Conservation (phyloP, 2,888 invertebrate genomes). For the Pammene fasciana region DNA sequence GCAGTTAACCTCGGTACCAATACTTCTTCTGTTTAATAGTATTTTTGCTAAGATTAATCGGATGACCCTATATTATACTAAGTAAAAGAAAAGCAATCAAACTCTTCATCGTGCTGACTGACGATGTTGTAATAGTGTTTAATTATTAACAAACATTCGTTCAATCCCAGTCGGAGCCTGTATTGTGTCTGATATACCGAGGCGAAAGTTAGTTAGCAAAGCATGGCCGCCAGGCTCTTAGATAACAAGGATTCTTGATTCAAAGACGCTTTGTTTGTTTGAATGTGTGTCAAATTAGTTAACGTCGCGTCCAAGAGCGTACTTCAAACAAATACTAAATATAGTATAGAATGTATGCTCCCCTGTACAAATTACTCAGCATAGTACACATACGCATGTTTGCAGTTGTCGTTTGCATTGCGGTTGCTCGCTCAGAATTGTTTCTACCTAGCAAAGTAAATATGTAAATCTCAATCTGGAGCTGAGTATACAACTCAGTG, state of each 20-base stretch:
- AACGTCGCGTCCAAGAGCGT: conserved; percentile 51
- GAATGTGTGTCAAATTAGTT: conserved; percentile 70
- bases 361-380: conserved; percentile 20
- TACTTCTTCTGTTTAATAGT: too few relatives aligned
- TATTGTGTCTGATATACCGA: conserved; percentile 14
- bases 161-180: conserved; percentile 18
- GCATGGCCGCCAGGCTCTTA: conserved; percentile 45
- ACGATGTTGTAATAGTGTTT: neutral
- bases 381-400: conserved; percentile 21
- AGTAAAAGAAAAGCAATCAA: neutral
- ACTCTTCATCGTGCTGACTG: neutral
- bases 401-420: conserved; percentile 26
- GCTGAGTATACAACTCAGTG: conserved; percentile 3
- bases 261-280: conserved; percentile 59
- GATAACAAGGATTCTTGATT: conserved; percentile 57
- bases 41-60: too few relatives aligned
- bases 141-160: conserved; percentile 15
- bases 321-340: conserved; percentile 25
- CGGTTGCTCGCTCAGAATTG: conserved; percentile 17
- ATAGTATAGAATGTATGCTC: conserved; percentile 17
- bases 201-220: conserved; percentile 41
- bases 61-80: neutral
- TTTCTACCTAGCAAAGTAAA: conserved; percentile 26
- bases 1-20: too few relatives aligned
- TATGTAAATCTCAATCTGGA: conserved; percentile 31